Evolutionary conservation across 1,140 invertebrate genomes (phyloP).

Genomic region (Potamilus streckersoni): DNA sequence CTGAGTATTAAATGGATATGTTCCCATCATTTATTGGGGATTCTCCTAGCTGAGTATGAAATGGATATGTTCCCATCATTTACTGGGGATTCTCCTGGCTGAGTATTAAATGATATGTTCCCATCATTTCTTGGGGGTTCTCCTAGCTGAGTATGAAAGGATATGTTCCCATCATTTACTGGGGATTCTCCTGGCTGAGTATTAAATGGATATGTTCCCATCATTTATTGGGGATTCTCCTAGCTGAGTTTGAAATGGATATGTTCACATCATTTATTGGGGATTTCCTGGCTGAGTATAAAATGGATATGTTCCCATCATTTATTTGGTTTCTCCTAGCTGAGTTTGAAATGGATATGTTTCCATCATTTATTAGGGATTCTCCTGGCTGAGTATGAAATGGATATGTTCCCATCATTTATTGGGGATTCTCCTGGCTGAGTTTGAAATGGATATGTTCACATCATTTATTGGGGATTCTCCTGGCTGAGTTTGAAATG

Average conservation of each 20-base stretch:
- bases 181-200: not conserved
- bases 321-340: not conserved
- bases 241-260: not conserved
- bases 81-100: not conserved
- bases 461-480: not conserved
- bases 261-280: not conserved
- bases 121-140: not conserved
- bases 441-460: not conserved
- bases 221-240: not conserved
- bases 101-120: not conserved
- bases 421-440: not conserved
- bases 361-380: not conserved
- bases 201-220: not conserved
- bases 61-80: not conserved
- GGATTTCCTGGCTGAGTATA: not conserved
- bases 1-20: not conserved
- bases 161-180: not conserved
- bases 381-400: not conserved
- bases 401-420: not conserved
- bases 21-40: not conserved
- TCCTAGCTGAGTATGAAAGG: not conserved
- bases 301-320: not conserved
- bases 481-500: not conserved
- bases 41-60: not conserved
- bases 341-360: not conserved